Evolutionary conservation across 2,113 vertebrate genomes (phyloP).

Genomic region (Melospiza melodia): DNA sequence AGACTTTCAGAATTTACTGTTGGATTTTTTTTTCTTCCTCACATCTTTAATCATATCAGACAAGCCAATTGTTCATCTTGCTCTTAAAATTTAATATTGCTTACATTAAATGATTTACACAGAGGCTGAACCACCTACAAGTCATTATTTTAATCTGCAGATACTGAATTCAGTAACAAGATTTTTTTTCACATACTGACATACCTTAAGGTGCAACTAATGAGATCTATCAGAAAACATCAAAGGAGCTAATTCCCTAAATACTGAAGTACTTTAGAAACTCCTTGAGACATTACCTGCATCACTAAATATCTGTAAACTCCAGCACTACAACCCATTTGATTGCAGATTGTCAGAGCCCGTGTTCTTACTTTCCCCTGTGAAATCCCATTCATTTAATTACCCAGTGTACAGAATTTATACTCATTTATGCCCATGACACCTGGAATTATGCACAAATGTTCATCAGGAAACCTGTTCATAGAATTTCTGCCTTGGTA

Average conservation of each 20-base stretch:
- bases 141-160: not conserved
- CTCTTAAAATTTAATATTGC: constrained; percentile 1
- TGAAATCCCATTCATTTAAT: not conserved
- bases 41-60: not conserved
- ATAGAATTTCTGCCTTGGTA: not conserved
- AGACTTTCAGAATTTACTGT: not conserved
- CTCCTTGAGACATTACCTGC: not conserved
- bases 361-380: not conserved
- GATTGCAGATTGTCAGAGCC: not conserved
- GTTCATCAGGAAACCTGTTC: not conserved
- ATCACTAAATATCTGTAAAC: not conserved
- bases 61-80: not conserved
- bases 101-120: not conserved
- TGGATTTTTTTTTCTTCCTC: not conserved
- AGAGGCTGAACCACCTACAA: not conserved
- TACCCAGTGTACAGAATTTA: not conserved
- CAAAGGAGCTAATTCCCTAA: constrained; percentile 4
- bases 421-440: not conserved
- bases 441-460: not conserved
- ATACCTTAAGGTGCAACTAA: not conserved
- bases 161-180: not conserved
- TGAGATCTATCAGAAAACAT: not conserved
- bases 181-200: not conserved
- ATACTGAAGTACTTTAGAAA: not conserved
- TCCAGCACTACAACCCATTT: not conserved